A percentile compares a stretch with the other conserved stretches of the same genome.
phyloP scores from a whole-genome alignment of 2,113 vertebrate species.

The Epinephelus lanceolatus region DNA sequence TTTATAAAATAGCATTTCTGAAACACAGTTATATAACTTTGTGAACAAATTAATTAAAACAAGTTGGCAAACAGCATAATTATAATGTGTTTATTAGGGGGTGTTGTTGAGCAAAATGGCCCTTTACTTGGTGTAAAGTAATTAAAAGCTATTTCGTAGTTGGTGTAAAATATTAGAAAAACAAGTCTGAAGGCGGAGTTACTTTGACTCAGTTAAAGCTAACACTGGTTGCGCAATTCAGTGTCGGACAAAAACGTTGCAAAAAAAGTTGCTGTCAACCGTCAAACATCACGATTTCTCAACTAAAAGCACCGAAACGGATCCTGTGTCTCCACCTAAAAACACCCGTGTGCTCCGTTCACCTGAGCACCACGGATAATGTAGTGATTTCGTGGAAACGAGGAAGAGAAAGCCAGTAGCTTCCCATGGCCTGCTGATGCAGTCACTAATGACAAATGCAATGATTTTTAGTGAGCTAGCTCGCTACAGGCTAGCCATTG shows the following conservation, averaged over 20 bases:
- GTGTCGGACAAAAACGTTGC: slow-evolving; percentile 45
- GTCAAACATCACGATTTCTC: slow-evolving; percentile 54
- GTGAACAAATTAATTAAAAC: background rate
- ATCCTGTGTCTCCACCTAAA: background rate
- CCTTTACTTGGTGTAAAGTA: slow-evolving; percentile 14
- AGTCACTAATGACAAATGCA: slow-evolving; percentile 78
- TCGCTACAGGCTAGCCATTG: slow-evolving; percentile 80
- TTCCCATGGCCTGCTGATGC: slow-evolving; percentile 67
- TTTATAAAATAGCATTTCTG: background rate
- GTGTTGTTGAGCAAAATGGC: background rate
- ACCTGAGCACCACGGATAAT: background rate
- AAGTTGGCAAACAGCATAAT: background rate
- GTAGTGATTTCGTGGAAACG: slow-evolving; percentile 14
- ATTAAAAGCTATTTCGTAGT: slow-evolving; percentile 21
- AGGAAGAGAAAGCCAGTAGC: slow-evolving; percentile 48
- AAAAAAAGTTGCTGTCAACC: slow-evolving; percentile 70
- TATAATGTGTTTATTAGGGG: background rate
- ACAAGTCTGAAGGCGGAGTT: slow-evolving; percentile 65
- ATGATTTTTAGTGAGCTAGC: slow-evolving; percentile 75
- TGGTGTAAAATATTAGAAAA: slow-evolving; percentile 54
- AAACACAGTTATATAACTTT: background rate
- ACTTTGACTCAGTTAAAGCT: slow-evolving; percentile 39
- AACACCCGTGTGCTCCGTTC: slow-evolving; percentile 12
- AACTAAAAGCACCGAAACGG: slow-evolving; percentile 42
- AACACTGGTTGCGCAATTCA: slow-evolving; percentile 71